These are phyloP conservation scores for Rhombomys opimus DNA, from an alignment of 2,113 vertebrate genomes.

Conservation along the genomic window DNA sequence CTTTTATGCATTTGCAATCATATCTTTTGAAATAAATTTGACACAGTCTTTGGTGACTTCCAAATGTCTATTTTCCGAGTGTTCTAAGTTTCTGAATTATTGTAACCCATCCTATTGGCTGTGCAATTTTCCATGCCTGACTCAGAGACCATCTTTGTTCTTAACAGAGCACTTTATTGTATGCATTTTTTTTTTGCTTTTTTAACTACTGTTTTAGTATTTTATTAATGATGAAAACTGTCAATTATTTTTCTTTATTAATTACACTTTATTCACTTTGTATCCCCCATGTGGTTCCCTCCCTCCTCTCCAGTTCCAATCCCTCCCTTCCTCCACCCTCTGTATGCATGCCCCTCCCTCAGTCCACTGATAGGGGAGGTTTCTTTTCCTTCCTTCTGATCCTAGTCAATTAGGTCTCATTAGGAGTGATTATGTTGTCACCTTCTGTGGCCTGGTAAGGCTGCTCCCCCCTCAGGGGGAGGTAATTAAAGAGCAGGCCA, in stretches of 20 bases:
- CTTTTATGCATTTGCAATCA: neutral
- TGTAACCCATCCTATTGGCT: neutral
- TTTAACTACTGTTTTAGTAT: neutral
- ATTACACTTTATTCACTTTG: no score
- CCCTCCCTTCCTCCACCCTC: no score
- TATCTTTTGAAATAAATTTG: neutral
- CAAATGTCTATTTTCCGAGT: neutral
- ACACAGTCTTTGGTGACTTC: neutral
- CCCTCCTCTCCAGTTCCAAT: no score
- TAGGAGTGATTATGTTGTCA: no score
- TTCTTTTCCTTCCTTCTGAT: no score
- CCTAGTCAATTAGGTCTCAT: no score
- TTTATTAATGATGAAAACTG: neutral
- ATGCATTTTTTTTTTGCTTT: neutral
- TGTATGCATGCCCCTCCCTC: no score
- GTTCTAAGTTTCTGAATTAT: neutral
- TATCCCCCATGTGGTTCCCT: no score
- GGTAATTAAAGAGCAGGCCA: no score
- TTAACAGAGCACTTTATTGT: neutral
- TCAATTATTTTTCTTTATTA: neutral
- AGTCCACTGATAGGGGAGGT: no score
- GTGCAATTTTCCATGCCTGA: neutral
- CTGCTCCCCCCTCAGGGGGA: no score
- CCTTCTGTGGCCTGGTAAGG: no score
- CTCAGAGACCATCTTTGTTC: neutral